Base-by-base conservation (phyloP, 1,140 invertebrate species). In the Steinernema feltiae region DNA sequence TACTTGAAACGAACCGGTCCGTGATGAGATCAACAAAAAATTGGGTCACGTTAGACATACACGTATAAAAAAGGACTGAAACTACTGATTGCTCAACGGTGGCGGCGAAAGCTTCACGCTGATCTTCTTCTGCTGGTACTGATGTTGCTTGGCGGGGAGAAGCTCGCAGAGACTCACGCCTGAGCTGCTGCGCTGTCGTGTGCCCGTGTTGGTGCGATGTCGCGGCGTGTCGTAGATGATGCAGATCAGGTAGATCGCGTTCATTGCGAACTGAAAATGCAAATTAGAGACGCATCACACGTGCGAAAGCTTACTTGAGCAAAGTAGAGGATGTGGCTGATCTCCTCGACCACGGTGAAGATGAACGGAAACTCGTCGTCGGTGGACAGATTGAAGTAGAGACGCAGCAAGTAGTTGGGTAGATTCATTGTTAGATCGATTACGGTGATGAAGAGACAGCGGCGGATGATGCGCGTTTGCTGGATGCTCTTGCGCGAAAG, bases 381-480 rank as follows among this genome's bases (percentile, higher is more conserved):
- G 1, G 80, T 48, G 15, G 77, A 69, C 21, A 84, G 27, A 63
- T 70, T 81, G 0, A 85, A 30, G 71, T 84, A 84, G 7, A 84
- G 78, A 1, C 83, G 74, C 0, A 85, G 32, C 15, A 84, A 32
- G 35, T 84, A 85, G 24, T 81, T 84, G 15, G 83, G 83, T 30
- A 84, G 70, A 75, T 84, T 84, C 83, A 84, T 83, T 3, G 72
- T 73, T 21, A 84, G 48, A 72, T 84, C 83, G 48, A 85, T 77
- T 7, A 84, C 46, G 1, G 83, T 83, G 32, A 84, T 84, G 30
- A 71, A 81, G 24, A 84, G 80, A 69, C 80, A 85, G 30, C 83
- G 46, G 21, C 83, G 69, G 1, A 84, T 73, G n/a, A 86, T 84
- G 53, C 77, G 48, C 63, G 85, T 71, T 46, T 83, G 84, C 72